Evolutionary conservation across 1,140 invertebrate species (phyloP).

Genomic region (Megalonaias nervosa): DNA sequence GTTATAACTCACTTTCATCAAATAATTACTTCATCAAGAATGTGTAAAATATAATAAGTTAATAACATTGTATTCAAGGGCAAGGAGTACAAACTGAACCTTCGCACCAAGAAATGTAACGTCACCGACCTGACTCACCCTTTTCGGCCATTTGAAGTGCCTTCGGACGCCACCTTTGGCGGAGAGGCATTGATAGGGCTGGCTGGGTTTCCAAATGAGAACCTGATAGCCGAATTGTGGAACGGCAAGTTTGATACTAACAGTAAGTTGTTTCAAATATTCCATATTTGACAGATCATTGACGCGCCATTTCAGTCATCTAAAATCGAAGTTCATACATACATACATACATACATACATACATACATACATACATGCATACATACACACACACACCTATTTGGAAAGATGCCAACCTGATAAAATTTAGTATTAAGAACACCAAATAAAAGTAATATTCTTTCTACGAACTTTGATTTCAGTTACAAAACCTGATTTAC

Average conservation of each 20-base stretch:
- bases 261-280: slow-evolving; percentile 3
- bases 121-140: slow-evolving; percentile 52
- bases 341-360: too few species aligned
- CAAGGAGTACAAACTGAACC: slow-evolving; percentile 59
- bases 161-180: slow-evolving; percentile 51
- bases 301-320: too few species aligned
- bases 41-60: not conserved
- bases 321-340: too few species aligned
- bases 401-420: too few species aligned
- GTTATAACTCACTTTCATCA: too few species aligned
- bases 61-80: slow-evolving; percentile 30
- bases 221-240: slow-evolving; percentile 27
- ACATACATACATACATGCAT: too few species aligned
- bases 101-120: slow-evolving; percentile 56
- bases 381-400: too few species aligned
- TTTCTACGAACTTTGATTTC: too few species aligned
- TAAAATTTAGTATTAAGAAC: too few species aligned
- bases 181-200: slow-evolving; percentile 59
- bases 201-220: slow-evolving; percentile 52
- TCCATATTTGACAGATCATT: too few species aligned
- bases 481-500: too few species aligned
- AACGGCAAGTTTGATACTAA: slow-evolving; percentile 28
- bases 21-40: not conserved
- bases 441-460: too few species aligned
- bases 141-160: slow-evolving; percentile 60